Evolutionary conservation across 2,888 invertebrate genomes (phyloP), one percentile per base, ranked within the genome.

Genomic region (Philopedon plagiatum): DNA sequence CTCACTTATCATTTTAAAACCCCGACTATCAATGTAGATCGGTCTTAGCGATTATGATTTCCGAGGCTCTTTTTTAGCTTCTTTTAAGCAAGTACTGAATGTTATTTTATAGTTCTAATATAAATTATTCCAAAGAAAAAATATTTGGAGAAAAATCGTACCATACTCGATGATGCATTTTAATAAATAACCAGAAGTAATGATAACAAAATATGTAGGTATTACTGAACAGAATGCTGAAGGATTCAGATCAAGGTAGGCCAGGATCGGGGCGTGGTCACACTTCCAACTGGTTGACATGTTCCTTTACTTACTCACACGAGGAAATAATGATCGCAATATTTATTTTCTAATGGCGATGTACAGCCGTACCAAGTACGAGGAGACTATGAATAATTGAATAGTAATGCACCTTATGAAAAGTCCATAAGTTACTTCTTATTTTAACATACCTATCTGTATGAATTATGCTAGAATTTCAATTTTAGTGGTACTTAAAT

Each of bases 191-290:
- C 7, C 34, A 34, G 34, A 34, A 34, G 34, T 34, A 34, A 34
- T 34, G 11, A 34, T 34, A 34, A 1, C n/a, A n/a, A 4, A 34
- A 18, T 15, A 57, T 18, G 56, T 32, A 26, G 19, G 15, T 49
- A 67, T 32, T 67, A 60, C 49, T 67, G 32, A 67, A 34, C 29
- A 39, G 58, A 70, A 70, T 70, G 46, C 41, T 37, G 66, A 78
- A 80, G 77, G 79, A 80, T 81, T 80, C 79, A 62, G 81, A 81
- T 81, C 81, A 81, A 81, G 81, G 81, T 75, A 76, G 80, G 71
- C 79, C 75, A 29, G 73, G 77, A 73, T 71, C 68, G 78, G 78
- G 81, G 81, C 76, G 81, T 79, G 81, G 81, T 78, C 58, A 44
- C 21, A 19, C 44, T 37, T 44, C 62, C 72, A 65, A 67, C 72